phyloP scores from a whole-genome alignment of 2,797 vertebrate genomes.

The Martes flavigula region DNA sequence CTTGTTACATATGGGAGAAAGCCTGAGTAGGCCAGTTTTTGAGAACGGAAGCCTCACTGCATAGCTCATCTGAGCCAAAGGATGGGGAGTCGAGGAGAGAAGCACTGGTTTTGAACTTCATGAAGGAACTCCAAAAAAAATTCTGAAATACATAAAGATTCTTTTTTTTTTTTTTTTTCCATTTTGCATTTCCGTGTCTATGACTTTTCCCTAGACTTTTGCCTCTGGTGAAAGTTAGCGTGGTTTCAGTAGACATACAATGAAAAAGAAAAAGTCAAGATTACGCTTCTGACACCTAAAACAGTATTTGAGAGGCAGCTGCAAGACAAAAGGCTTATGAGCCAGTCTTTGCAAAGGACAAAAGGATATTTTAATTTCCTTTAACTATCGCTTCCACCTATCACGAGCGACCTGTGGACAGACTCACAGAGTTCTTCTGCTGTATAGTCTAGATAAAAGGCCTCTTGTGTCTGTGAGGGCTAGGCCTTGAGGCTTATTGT shows the following conservation, averaged over 20 bases:
- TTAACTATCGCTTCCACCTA: not conserved
- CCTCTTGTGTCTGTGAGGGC: not conserved
- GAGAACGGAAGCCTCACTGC: not conserved
- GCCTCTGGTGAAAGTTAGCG: not conserved
- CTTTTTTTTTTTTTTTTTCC: not conserved
- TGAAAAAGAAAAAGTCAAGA: not conserved
- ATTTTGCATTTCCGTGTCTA: not conserved
- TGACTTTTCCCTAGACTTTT: not conserved
- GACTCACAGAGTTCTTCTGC: not conserved
- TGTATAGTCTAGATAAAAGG: not conserved
- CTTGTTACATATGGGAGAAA: not conserved
- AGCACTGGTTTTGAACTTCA: not conserved
- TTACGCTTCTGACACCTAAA: conserved; percentile 3
- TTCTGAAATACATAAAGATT: not conserved
- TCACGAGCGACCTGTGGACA: not conserved
- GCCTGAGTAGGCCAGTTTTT: not conserved
- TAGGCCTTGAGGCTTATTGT: not conserved
- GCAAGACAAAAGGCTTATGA: not conserved
- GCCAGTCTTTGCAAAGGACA: not conserved
- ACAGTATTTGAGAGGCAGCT: not conserved
- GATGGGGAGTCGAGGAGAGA: not conserved
- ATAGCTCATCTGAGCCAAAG: not conserved
- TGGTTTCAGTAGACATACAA: not conserved
- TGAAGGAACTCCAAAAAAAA: not conserved
- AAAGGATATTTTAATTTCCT: conserved; percentile 39